Base-by-base conservation (phyloP, 2,888 invertebrate genomes). In the Nemapogon koenigi region DNA sequence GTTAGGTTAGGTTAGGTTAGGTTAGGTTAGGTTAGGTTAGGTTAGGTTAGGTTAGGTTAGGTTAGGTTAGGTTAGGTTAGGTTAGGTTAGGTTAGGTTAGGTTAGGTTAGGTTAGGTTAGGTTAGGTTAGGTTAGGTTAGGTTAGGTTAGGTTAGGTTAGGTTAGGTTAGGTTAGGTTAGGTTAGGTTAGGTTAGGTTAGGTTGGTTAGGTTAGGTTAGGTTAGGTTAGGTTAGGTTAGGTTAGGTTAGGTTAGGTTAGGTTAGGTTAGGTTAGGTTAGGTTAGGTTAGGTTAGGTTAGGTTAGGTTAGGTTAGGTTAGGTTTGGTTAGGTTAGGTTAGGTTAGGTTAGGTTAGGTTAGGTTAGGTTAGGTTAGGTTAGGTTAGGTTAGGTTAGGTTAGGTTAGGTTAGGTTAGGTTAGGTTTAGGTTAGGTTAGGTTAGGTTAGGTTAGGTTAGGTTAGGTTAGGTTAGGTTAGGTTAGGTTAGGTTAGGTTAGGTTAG, bases 41-140 rank as follows among this genome's bases (percentile, higher is more conserved):
- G 45, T 43, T 45, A 42, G 38, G 45, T 46, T 41, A 41, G 35
- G 43, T 45, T 41, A 43, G 31, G 44, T 47, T 44, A 48, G 39
- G 47, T 47, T 47, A 43, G 40, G 49, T 46, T 46, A 38, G 45
- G 47, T 47, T 46, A 42, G 46, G 44, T 48, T 47, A 39, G 44
- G 48, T 46, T 47, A 42, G 45, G 48, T 45, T 43, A 40, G 46
- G 45, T 45, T 45, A 37, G 46, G 45, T 45, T 46, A 37, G 45
- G 49, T 46, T 46, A 44, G 50, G 47, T 49, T 49, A 44, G 49
- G 49, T 50, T 49, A 42, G 50, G 48, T 52, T 51, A 41, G 50
- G 49, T 50, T 51, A 40, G 49, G 45, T 50, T 46, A 41, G 49
- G 48, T 48, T 49, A 41, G 49, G 47, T 47, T 48, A 41, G 51